phyloP scores from a whole-genome alignment of 2,797 vertebrate species.

The Melanogrammus aeglefinus region DNA sequence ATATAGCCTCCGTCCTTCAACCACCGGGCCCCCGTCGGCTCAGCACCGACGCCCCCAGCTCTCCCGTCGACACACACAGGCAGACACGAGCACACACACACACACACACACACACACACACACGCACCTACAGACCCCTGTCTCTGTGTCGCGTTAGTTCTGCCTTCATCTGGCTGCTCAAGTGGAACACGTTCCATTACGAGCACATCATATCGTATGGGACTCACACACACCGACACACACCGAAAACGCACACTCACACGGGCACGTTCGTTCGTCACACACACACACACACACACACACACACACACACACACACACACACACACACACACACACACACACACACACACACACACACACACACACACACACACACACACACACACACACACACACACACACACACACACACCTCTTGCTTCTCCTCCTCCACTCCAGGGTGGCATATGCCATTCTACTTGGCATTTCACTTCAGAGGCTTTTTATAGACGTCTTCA shows the following conservation, averaged over 20 bases:
- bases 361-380: neutral
- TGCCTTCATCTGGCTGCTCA: slow-evolving; percentile 22
- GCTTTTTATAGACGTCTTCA: no score
- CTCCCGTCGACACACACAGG: neutral
- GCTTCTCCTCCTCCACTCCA: no score
- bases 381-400: neutral
- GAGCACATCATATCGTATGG: neutral
- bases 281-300: neutral
- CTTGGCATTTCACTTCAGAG: no score
- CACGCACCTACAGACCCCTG: neutral
- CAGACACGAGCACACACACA: neutral
- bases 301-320: neutral
- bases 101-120: neutral
- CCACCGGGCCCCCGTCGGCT: slow-evolving; percentile 2
- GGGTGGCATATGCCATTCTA: no score
- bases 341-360: neutral
- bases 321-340: neutral
- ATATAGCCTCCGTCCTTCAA: slow-evolving; percentile 30
- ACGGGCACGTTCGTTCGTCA: no score
- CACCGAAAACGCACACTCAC: no score
- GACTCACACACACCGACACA: neutral
- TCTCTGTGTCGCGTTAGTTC: slow-evolving; percentile 11
- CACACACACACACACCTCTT: no score
- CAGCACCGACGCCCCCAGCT: slow-evolving; percentile 1
- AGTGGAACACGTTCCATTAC: slow-evolving; percentile 30